phyloP scores from a whole-genome alignment of 2,797 vertebrate species.

The Hippocampus kuda region DNA sequence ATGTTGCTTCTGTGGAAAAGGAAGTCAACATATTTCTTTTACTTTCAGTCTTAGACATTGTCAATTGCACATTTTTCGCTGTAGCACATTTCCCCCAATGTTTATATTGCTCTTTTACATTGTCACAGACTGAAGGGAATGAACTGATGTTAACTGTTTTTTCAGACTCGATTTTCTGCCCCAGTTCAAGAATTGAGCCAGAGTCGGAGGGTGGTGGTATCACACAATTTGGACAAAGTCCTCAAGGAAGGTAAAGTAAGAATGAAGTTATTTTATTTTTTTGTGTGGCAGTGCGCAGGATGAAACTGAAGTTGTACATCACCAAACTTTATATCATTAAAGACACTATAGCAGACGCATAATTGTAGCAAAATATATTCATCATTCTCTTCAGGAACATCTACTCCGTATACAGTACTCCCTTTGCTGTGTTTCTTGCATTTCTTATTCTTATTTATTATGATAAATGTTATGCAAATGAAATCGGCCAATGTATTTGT shows the following conservation, averaged over 20 bases:
- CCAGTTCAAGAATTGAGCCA: constrained; percentile 71
- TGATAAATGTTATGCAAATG: no score
- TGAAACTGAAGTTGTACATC: neutral
- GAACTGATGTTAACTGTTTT: constrained; percentile 14
- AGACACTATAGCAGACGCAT: neutral
- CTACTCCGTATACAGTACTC: neutral
- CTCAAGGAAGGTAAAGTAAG: constrained; percentile 82
- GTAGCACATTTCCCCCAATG: neutral
- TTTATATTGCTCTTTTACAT: neutral
- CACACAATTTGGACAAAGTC: constrained; percentile 92
- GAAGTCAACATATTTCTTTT: neutral
- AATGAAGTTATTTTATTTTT: neutral
- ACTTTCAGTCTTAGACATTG: neutral
- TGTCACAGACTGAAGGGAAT: constrained; percentile 1
- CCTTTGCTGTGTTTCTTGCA: neutral
- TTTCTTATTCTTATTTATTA: no score
- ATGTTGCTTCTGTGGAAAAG: neutral
- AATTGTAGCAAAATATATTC: neutral
- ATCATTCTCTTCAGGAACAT: neutral
- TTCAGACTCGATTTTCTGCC: constrained; percentile 71
- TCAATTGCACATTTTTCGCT: constrained; percentile 6
- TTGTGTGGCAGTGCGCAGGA: neutral
- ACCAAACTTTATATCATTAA: neutral
- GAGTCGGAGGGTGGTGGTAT: constrained; percentile 83
- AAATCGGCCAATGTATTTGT: no score